Percentiles rank a stretch among this genome's conserved stretches.
Conservation (phyloP, 2,797 vertebrate genomes). For the Prunella strophiata region DNA sequence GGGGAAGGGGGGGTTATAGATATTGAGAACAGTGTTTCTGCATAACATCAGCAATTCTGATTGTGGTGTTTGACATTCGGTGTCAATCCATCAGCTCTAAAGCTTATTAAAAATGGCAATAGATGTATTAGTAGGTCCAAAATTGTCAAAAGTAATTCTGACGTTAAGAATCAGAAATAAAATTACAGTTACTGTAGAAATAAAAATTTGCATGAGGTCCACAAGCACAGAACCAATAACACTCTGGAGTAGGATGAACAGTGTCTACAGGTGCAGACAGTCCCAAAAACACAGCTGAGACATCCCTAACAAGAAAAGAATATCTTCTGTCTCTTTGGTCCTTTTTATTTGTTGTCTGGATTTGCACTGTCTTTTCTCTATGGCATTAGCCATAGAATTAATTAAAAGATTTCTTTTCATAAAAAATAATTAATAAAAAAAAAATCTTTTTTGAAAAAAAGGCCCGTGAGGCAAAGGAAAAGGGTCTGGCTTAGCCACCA, state of each 20-base stretch:
- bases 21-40: constrained; percentile 51
- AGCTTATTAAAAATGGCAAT: constrained; percentile 70
- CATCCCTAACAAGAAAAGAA: background rate
- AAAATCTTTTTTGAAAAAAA: background rate
- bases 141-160: constrained; percentile 48
- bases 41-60: constrained; percentile 67
- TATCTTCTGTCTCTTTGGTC: constrained; percentile 9
- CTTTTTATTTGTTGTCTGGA: constrained; percentile 51
- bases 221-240: constrained; percentile 45
- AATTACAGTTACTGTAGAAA: constrained; percentile 47
- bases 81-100: constrained; percentile 63
- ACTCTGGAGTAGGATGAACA: background rate
- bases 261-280: background rate
- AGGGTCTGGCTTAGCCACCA: background rate
- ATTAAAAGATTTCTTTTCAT: constrained; percentile 20
- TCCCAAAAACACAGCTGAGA: constrained; percentile 15
- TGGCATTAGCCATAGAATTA: constrained; percentile 57
- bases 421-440: background rate
- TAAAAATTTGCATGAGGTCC: constrained; percentile 30
- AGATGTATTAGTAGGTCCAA: constrained; percentile 25
- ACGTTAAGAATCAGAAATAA: constrained; percentile 44
- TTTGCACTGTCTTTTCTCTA: constrained; percentile 7
- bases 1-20: background rate
- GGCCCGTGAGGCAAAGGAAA: background rate
- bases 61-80: constrained; percentile 65